phyloP scores from a whole-genome alignment of 2,113 vertebrate species.

The Actenoides lindsayi region DNA sequence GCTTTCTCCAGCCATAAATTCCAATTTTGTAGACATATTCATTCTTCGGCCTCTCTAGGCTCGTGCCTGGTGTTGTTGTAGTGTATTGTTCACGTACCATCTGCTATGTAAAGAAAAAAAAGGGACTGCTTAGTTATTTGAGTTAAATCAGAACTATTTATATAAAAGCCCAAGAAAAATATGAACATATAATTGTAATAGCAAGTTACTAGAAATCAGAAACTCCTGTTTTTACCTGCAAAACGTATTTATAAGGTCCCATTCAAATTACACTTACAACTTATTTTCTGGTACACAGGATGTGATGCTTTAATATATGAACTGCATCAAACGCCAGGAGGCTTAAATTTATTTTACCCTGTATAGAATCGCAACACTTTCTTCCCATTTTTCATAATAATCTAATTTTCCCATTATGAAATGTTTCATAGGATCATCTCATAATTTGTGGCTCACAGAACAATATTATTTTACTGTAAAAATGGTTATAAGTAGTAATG shows the following conservation, averaged over 20 bases:
- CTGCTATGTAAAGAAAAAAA: constrained; percentile 69
- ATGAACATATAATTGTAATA: not conserved
- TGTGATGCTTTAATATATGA: not conserved
- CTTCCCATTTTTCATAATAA: not conserved
- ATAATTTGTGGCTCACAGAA: not conserved
- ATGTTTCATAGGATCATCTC: not conserved
- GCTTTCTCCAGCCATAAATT: constrained; percentile 99
- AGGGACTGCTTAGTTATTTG: not conserved
- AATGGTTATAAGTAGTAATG: not conserved
- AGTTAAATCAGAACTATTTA: not conserved
- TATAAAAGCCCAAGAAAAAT: not conserved
- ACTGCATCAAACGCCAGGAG: not conserved
- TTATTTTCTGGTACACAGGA: not conserved
- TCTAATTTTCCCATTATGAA: not conserved
- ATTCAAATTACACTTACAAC: not conserved
- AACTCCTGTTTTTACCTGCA: not conserved
- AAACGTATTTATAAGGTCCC: not conserved
- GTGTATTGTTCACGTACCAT: constrained; percentile 94
- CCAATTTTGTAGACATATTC: constrained; percentile 89
- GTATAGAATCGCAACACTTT: not conserved
- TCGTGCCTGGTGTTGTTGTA: constrained; percentile 82
- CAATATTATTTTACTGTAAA: not conserved
- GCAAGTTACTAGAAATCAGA: not conserved
- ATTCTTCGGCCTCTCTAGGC: constrained; percentile 76
- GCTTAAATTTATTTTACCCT: not conserved